Evolutionary conservation across 1,140 invertebrate species (phyloP).

Genomic region (Lordiphosa mommai): DNA sequence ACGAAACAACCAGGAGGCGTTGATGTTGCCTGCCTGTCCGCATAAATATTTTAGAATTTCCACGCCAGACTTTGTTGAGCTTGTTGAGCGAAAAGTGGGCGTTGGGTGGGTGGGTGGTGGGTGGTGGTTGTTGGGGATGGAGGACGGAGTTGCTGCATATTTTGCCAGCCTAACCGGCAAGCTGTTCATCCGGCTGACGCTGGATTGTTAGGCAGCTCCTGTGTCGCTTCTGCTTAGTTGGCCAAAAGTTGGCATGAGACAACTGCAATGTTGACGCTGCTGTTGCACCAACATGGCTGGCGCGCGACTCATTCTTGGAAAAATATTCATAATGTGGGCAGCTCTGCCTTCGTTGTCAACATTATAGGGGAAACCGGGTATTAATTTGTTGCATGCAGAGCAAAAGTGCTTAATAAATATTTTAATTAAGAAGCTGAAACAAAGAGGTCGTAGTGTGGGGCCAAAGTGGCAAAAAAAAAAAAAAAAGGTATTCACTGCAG

Average conservation of each 20-base stretch:
- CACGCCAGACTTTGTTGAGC: conserved; percentile 33
- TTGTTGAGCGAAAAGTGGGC: conserved; percentile 5
- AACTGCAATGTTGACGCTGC: conserved; percentile 72
- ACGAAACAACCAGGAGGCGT: conserved; percentile 47
- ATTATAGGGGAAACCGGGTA: conserved; percentile 25
- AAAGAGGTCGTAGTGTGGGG: conserved; percentile 1
- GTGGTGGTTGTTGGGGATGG: neutral
- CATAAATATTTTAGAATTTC: conserved; percentile 73
- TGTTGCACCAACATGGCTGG: conserved; percentile 37
- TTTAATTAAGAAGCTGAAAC: conserved; percentile 53
- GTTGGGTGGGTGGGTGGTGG: neutral
- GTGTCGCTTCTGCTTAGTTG: conserved; percentile 50
- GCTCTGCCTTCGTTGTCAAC: neutral
- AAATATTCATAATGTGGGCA: conserved; percentile 1
- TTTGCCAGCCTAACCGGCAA: conserved; percentile 56
- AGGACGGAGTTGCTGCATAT: conserved; percentile 40
- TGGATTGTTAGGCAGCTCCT: conserved; percentile 47
- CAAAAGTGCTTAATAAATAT: conserved; percentile 72
- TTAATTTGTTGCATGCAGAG: conserved; percentile 65
- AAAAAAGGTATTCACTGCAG: conserved; percentile 7
- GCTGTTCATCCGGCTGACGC: conserved; percentile 65
- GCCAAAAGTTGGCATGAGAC: conserved; percentile 65
- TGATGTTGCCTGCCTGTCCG: conserved; percentile 47
- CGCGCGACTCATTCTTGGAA: neutral
- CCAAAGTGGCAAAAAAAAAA: conserved; percentile 19